Evolutionary conservation across 2,888 invertebrate genomes (phyloP), one percentile per base, ranked within the genome.

Genomic region (Thymelicus acteon): DNA sequence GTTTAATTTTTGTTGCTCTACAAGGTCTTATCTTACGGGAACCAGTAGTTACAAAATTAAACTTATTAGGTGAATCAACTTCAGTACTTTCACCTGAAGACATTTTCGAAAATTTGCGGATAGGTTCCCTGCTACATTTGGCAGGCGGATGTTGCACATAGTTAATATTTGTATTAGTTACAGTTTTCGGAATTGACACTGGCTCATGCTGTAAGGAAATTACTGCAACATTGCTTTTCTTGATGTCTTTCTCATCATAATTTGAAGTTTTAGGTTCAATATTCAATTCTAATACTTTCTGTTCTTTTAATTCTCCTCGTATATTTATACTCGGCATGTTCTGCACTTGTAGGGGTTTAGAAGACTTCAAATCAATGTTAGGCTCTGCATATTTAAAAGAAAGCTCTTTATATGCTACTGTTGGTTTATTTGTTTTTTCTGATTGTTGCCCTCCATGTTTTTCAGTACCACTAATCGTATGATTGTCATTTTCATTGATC

Each of bases 301-400:
- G 94, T 72, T 89, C 85, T 66, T 86, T 92, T 37, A 95, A 80
- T 78, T 92, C 90, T 74, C 92, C 88, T 79, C 92, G 89, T 73
- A 95, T 95, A 77, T 90, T 91, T 72, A 95, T 90, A 68, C 90
- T 85, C 62, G 94, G 94, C 91, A 94, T 91, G 76, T 85, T 81
- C 85, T 94, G 94, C 75, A 94, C 77, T 76, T 87, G 80, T 72
- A 94, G 81, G 64, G 75, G 71, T 77, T 84, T 89, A 60, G 70
- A n/a, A 12, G 39, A 77, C 48, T 78, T 74, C 57, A 40, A 54
- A 60, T 75, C 80, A 62, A 73, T 73, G 77, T 83, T 82, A 52
- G 84, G 82, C 78, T 89, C 85, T 60, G 78, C 73, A 75, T 90
- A 84, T 79, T 86, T 80, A 78, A 80, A 86, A 67, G 82, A 79